Conservation (phyloP, 2,888 invertebrate species). For the Hedya salicella region DNA sequence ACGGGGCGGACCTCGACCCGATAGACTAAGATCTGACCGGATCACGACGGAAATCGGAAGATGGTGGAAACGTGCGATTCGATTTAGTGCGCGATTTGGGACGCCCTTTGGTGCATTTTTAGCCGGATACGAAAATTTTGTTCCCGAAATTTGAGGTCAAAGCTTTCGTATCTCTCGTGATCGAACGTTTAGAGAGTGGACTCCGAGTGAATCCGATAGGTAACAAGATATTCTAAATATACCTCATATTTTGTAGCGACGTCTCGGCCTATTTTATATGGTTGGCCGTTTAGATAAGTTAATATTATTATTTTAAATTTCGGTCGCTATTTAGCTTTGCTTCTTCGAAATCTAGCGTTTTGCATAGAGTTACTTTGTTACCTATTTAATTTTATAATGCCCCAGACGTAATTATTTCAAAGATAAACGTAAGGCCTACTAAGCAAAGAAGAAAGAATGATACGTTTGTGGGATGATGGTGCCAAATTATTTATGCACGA, state of each 20-base stretch:
- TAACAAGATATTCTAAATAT: conserved; percentile 62
- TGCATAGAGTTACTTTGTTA: conserved; percentile 30
- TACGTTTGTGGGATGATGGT: background rate
- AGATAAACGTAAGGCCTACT: too few relatives aligned
- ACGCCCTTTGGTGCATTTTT: conserved; percentile 5
- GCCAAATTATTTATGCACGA: background rate
- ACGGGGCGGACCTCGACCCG: too few relatives aligned
- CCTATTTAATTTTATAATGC: background rate
- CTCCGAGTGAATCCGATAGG: conserved; percentile 10
- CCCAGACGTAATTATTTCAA: background rate
- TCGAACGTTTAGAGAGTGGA: conserved; percentile 40
- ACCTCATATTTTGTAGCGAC: conserved; percentile 80
- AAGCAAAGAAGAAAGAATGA: background rate
- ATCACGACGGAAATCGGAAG: too few relatives aligned
- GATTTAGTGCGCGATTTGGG: too few relatives aligned
- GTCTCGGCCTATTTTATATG: conserved; percentile 61
- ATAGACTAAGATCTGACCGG: too few relatives aligned
- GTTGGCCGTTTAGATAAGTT: conserved; percentile 52
- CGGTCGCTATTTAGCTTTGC: conserved; percentile 23
- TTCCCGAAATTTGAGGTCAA: too few relatives aligned
- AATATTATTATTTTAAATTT: conserved; percentile 6
- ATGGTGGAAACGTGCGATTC: too few relatives aligned
- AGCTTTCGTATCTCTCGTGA: conserved; percentile 11
- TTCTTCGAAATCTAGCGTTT: conserved; percentile 7
- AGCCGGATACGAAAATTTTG: background rate